These are phyloP conservation scores for Pachycephus smyrnensis DNA, from an alignment of 2,888 invertebrate genomes.

Conservation along the genomic window DNA sequence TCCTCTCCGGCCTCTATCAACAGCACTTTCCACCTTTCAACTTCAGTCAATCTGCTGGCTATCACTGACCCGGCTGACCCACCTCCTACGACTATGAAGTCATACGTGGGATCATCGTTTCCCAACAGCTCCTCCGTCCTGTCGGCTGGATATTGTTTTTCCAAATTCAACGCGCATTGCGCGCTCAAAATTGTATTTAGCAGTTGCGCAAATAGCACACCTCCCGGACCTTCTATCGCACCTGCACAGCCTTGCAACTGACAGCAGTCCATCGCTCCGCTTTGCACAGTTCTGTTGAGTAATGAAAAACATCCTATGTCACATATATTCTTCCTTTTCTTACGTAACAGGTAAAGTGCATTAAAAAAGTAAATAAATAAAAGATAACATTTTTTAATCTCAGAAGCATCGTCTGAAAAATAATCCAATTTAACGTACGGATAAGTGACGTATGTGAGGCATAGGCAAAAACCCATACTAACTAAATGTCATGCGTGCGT, in stretches of 20 bases:
- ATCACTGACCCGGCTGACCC: constrained; percentile 71
- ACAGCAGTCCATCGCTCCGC: constrained; percentile 46
- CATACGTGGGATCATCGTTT: constrained; percentile 46
- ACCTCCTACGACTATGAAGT: constrained; percentile 63
- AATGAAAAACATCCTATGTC: background rate
- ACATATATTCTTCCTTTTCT: background rate
- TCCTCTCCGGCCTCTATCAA: constrained; percentile 70
- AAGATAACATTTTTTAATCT: background rate
- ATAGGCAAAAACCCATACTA: background rate
- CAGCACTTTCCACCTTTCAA: constrained; percentile 66
- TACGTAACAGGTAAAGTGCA: too few relatives aligned
- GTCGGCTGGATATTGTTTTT: constrained; percentile 72
- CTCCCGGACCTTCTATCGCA: constrained; percentile 43
- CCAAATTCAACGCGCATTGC: constrained; percentile 72
- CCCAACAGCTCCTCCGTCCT: constrained; percentile 62
- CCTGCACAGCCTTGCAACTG: constrained; percentile 35
- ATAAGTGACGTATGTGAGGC: background rate
- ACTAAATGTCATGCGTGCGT: background rate
- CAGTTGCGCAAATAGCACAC: constrained; percentile 70
- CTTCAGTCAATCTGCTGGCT: constrained; percentile 68
- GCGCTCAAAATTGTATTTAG: constrained; percentile 73
- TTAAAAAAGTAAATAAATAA: background rate
- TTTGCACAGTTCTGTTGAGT: background rate
- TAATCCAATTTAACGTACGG: background rate
- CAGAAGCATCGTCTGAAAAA: background rate